Evolutionary conservation across 30 jellyfish, hydroid and myxozoan genomes (phyloP).

Genomic region (Aurelia coerulea): DNA sequence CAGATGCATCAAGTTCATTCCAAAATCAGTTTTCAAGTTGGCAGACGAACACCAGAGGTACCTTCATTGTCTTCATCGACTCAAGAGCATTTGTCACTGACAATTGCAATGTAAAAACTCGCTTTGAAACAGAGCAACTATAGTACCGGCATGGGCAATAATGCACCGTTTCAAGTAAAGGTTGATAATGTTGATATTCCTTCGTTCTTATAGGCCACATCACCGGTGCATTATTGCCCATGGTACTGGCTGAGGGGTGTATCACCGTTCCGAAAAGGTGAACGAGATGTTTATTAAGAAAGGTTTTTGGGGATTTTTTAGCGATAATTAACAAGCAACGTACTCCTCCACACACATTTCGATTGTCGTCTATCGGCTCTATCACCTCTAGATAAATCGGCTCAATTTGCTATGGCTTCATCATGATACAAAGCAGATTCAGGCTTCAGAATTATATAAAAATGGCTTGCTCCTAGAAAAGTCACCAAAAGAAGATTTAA

Average conservation of each 20-base stretch:
- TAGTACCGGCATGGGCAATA: no score
- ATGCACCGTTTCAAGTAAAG: conserved; percentile 70
- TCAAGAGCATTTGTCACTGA: conserved; percentile 98
- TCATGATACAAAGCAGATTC: conserved; percentile 99
- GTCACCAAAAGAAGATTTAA: no score
- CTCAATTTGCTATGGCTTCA: conserved; percentile 99
- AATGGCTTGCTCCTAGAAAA: no score
- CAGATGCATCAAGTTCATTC: conserved; percentile 82
- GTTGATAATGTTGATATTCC: conserved; percentile 95
- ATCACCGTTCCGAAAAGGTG: no score
- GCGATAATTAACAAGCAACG: no score
- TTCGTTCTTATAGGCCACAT: background rate
- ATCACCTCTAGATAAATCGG: conserved; percentile 64
- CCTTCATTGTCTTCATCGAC: conserved; percentile 65
- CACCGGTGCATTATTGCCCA: no score
- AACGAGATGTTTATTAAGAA: no score
- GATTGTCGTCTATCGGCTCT: no score
- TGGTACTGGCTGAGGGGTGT: no score
- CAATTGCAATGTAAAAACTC: conserved; percentile 8
- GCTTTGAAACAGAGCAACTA: no score
- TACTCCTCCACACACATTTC: no score
- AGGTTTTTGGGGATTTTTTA: no score
- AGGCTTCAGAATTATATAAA: background rate
- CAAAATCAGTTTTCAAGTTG: conserved; percentile 94
- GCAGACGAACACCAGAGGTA: conserved; percentile 81